These are phyloP conservation scores for Perca schrenkii DNA, from an alignment of 2,113 vertebrate species.

Conservation along the genomic window DNA sequence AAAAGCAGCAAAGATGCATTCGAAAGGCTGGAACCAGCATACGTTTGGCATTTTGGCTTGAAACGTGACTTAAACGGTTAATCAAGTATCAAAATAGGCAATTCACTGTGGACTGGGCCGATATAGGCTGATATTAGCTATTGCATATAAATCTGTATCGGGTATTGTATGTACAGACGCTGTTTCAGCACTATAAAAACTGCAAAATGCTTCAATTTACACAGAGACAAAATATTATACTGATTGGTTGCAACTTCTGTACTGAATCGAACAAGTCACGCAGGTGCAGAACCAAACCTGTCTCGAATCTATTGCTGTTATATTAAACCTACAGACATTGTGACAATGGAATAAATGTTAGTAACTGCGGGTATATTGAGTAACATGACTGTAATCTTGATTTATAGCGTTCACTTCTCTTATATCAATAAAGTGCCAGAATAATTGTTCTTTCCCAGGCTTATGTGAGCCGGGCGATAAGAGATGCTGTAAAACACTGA, in stretches of 20 bases:
- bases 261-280: not conserved
- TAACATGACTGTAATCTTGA: slow-evolving; percentile 5
- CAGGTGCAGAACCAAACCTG: not conserved
- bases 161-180: too few species aligned
- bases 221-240: not conserved
- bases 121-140: not conserved
- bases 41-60: not conserved
- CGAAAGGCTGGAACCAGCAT: not conserved
- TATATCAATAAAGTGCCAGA: slow-evolving; percentile 11
- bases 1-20: not conserved
- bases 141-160: not conserved
- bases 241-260: not conserved
- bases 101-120: not conserved
- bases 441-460: slow-evolving; percentile 14
- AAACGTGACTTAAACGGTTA: not conserved
- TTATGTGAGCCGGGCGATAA: slow-evolving; percentile 39
- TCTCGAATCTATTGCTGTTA: not conserved
- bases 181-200: not conserved
- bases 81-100: not conserved
- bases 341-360: not conserved
- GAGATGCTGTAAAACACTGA: slow-evolving; percentile 29
- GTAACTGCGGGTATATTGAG: not conserved
- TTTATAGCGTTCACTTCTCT: slow-evolving; percentile 3
- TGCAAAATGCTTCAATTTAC: not conserved
- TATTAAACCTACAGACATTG: not conserved